phyloP scores from a whole-genome alignment of 2,113 vertebrate species.

The Phyllopteryx taeniolatus region DNA sequence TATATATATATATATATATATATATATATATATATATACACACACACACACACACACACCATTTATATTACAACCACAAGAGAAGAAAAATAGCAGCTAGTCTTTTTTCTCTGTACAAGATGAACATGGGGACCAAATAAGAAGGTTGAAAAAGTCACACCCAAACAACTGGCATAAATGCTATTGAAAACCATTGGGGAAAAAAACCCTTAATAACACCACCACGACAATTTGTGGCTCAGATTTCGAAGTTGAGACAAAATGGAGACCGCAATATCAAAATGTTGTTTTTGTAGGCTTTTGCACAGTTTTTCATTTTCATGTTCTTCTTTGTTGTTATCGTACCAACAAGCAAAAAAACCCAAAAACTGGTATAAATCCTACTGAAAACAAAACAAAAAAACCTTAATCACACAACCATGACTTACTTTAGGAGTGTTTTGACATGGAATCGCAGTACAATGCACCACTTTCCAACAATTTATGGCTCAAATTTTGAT shows the following conservation, averaged over 20 bases:
- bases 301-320: constrained; percentile 4
- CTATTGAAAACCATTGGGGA: constrained; percentile 66
- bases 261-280: not conserved
- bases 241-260: not conserved
- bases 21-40: constrained; percentile 1
- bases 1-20: not conserved
- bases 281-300: not conserved
- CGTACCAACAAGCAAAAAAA: not conserved
- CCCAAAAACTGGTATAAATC: not conserved
- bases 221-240: constrained; percentile 1
- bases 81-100: constrained; percentile 94
- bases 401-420: too few relatives aligned
- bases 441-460: not conserved
- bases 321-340: constrained; percentile 18
- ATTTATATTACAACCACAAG: constrained; percentile 91
- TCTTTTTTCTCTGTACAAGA: constrained; percentile 83
- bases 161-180: constrained; percentile 83
- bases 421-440: not conserved
- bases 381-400: not conserved
- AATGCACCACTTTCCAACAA: not conserved
- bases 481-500: not conserved
- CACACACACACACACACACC: not conserved
- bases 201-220: constrained; percentile 8
- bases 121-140: constrained; percentile 87
- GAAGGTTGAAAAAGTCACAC: constrained; percentile 81